Evolutionary conservation across 2,797 vertebrate genomes (phyloP), one percentile per base, ranked within the genome.

Genomic region (Pempheris klunzingeri): DNA sequence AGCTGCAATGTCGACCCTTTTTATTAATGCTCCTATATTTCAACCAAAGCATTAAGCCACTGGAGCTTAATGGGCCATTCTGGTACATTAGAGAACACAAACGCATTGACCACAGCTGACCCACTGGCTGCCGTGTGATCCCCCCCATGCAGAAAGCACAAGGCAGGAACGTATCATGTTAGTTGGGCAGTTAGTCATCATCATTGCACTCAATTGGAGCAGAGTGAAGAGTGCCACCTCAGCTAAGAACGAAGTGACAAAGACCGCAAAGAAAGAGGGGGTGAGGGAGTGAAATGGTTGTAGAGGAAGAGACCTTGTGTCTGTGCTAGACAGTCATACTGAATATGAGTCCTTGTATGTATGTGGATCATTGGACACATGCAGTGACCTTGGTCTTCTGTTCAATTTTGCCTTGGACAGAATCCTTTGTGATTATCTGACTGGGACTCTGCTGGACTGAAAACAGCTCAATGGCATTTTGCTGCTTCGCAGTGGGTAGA

Each of bases 381-480:
- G 55, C 77, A 12, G 77, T 87, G 83, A 91, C 92, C 90, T 92
- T 90, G 82, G 55, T 84, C 59, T 81, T 88, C 39, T 63, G 71
- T 81, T 88, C 81, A 90, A 62, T 92, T 90, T 89, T 44, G 47
- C 50, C 64, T 74, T 14, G 64, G 82, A 90, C 80, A 77, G 78
- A 88, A 87, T 73, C 50, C 82, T 76, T 14, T 84, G 79, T 71
- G 80, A 90, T 92, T 89, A 92, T 89, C 82, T 78, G 88, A 86
- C 87, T 81, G 71, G 54, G 79, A 72, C 73, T 81, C 59, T 44
- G 67, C 66, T 66, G 82, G 58, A 80, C 75, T 71, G 79, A 89
- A 92, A 92, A 90, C 87, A 84, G 87, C 86, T 91, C 88, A 82
- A 89, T 92, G 88, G 67, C 74, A 82, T 88, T 90, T 88, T 36